These are phyloP conservation scores for Cecidostiba fungosa DNA, from an alignment of 2,888 invertebrate species.

Conservation along the genomic window DNA sequence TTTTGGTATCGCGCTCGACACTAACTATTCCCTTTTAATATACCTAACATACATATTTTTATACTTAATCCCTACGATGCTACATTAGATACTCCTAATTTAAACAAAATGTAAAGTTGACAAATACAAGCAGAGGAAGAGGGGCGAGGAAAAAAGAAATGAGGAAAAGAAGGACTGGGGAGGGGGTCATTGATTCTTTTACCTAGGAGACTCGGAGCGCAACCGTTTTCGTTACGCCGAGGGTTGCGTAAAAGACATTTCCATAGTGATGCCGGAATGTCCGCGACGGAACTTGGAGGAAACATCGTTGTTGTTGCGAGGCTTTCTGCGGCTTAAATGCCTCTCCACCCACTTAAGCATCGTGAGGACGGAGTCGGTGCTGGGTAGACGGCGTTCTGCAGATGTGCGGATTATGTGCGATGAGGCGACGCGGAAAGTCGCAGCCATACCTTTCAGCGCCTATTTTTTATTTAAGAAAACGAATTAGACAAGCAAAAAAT, in stretches of 20 bases:
- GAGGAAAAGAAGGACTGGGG: background rate
- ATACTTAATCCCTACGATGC: conserved; percentile 37
- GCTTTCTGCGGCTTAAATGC: conserved; percentile 90
- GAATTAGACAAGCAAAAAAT: background rate
- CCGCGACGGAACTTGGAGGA: conserved; percentile 79
- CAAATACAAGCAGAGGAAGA: conserved; percentile 30
- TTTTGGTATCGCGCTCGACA: conserved; percentile 48
- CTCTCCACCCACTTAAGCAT: conserved; percentile 95
- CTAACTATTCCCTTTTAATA: conserved; percentile 33
- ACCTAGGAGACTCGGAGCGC: background rate
- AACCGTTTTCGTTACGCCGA: conserved; percentile 56
- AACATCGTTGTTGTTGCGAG: conserved; percentile 81
- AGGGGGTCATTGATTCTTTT: background rate
- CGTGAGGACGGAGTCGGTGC: conserved; percentile 93
- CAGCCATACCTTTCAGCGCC: conserved; percentile 96
- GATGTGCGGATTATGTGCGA: conserved; percentile 92
- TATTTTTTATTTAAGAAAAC: conserved; percentile 73
- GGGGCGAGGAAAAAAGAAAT: background rate
- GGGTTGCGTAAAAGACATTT: conserved; percentile 84
- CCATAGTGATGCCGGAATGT: conserved; percentile 87
- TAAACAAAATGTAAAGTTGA: conserved; percentile 36
- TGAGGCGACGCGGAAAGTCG: conserved; percentile 93
- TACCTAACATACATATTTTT: conserved; percentile 34
- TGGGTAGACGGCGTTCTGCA: conserved; percentile 92
- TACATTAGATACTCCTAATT: conserved; percentile 44